Percentiles rank a stretch among this genome's conserved stretches.
Evolutionary conservation across 2,888 invertebrate genomes (phyloP).

Genomic region (Hoplodrina ambigua): DNA sequence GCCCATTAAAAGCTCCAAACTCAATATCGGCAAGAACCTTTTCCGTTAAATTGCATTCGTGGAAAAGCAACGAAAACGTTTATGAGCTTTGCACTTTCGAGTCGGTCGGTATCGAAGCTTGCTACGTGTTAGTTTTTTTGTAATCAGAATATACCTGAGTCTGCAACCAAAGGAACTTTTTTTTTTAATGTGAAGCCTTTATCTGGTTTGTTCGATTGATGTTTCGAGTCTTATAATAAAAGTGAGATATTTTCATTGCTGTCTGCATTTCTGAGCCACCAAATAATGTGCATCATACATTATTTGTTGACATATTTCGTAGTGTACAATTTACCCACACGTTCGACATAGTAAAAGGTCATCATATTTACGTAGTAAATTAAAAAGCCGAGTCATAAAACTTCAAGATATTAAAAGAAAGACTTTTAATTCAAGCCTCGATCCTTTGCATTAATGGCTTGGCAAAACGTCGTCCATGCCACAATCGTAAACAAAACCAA

Average conservation of each 20-base stretch:
- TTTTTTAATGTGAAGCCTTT: conserved; percentile 11
- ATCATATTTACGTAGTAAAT: conserved; percentile 27
- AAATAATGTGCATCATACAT: conserved; percentile 28
- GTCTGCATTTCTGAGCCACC: conserved; percentile 13
- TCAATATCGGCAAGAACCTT: conserved; percentile 43
- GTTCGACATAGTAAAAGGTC: conserved; percentile 14
- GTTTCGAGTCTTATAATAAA: conserved; percentile 9
- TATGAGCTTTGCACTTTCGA: conserved; percentile 42
- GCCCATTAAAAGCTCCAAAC: conserved; percentile 29
- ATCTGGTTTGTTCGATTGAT: conserved; percentile 19
- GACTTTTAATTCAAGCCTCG: conserved; percentile 39
- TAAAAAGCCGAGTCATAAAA: conserved; percentile 33
- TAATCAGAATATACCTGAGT: conserved; percentile 8
- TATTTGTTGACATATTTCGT: conserved; percentile 18
- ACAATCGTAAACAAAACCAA: conserved; percentile 86
- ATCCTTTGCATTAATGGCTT: conserved; percentile 72
- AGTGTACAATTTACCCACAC: conserved; percentile 16
- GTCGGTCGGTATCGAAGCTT: conserved; percentile 6
- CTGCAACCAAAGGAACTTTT: not conserved
- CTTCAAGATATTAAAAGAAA: conserved; percentile 23
- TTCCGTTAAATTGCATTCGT: conserved; percentile 46
- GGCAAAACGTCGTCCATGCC: conserved; percentile 76
- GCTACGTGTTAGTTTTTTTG: conserved; percentile 24
- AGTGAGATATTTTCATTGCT: conserved; percentile 7
- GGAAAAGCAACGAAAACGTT: conserved; percentile 36